Conservation (phyloP, 2,797 vertebrate genomes). For the Centropyge bicolor region DNA sequence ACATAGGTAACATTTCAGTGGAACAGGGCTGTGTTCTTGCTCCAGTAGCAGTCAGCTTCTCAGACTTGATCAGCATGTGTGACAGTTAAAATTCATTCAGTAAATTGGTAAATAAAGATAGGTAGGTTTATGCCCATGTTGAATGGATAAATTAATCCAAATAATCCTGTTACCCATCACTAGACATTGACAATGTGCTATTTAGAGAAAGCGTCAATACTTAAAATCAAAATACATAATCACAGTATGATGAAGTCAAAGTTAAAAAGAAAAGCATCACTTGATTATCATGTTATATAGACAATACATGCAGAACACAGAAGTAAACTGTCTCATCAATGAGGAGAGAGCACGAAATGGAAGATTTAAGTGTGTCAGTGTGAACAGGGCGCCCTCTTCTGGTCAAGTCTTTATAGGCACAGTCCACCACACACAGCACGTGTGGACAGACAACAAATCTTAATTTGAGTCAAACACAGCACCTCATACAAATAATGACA, state of each 20-base stretch:
- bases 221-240: too few relatives aligned
- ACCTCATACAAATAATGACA: neutral
- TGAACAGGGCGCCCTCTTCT: slow-evolving; percentile 42
- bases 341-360: neutral
- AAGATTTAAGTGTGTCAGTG: neutral
- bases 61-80: too few relatives aligned
- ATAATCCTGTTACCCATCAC: too few relatives aligned
- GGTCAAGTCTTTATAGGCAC: too few relatives aligned
- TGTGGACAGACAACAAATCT: neutral
- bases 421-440: neutral
- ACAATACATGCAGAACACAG: neutral
- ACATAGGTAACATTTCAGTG: too few relatives aligned
- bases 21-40: too few relatives aligned
- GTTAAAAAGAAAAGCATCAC: neutral
- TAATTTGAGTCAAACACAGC: neutral
- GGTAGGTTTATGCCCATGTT: too few relatives aligned
- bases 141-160: too few relatives aligned
- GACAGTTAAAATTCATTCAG: too few relatives aligned
- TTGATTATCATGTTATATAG: neutral
- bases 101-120: too few relatives aligned
- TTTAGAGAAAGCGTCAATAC: neutral
- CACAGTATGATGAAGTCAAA: neutral
- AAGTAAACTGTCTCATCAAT: neutral
- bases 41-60: too few relatives aligned
- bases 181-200: too few relatives aligned